Evolutionary conservation across 2,113 vertebrate species (phyloP), one percentile per base, ranked within the genome.

Genomic region (Pituophis catenifer): DNA sequence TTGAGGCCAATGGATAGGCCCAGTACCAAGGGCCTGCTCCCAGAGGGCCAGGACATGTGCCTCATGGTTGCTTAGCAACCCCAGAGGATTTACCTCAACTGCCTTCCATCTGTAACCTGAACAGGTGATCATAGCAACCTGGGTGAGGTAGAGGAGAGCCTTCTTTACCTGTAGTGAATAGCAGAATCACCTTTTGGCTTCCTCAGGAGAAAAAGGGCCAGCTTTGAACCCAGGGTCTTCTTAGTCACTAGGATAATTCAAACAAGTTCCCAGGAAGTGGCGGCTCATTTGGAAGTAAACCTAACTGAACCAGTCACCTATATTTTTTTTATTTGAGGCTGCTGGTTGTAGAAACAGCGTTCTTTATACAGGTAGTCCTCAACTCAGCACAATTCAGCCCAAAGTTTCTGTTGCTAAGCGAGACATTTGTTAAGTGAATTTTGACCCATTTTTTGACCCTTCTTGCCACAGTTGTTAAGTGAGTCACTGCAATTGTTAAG

Each of bases 21-120:
- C 70, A 65, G 24, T 33, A 89, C 17, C 15, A 38, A 81, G 17
- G 33, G 33, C 33, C 17, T 81, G 19, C 38, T 89, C 53, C 3
- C 44, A 48, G 21, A 29, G n/a, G n/a, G 29, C 24, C 59, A 59
- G 29, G 29, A 6, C 58, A 5, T 19, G 3, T 53, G 53, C 23
- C 55, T 52, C 53, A n/a, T 29, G 44, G 89, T 93, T 62, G 81
- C 92, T 59, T 62, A 93, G 89, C 92, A 93, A 93, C 89, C 0
- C 38, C 12, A 13, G n/a, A 9, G 57, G 26, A 90, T 53, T 59
- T 90, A 58, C n/a, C 75, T 86, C 55, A 52, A 50, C 70, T 29
- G 75, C 15, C 33, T 81, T 81, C 17, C 33, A 21, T 44, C 75
- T 81, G 33, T 21, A 81, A 38, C 17, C 75, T 75, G 65, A 75